Evolutionary conservation across 2,888 invertebrate genomes (phyloP), one percentile per base, ranked within the genome.

Genomic region (Cryptophagus acutangulus): DNA sequence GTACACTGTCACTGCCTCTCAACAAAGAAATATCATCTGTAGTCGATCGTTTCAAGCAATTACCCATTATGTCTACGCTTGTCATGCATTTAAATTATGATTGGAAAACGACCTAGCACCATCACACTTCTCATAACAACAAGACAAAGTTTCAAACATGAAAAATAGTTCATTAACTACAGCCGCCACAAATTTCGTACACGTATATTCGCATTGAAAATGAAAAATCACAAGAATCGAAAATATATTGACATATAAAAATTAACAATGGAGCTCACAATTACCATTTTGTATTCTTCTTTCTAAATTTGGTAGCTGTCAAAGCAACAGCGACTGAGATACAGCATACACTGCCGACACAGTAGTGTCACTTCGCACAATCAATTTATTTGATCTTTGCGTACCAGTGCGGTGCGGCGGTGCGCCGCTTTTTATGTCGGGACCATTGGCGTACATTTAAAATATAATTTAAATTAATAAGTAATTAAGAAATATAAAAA

Each of bases 11-110:
- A 62, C 71, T 76, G 41, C 78, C 79, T 51, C 78, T 70, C 45
- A 80, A 62, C 38, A 80, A 69, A 36, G 79, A 79, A 57, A 80
- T 78, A 66, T 80, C 79, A 65, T 80, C 80, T 40, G 76, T 73
- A 48, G 76, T 76, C 42, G 74, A 75, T 51, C 81, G 75, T 70
- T 82, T 82, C 52, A 84, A 71, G 61, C 83, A 83, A 69, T 84
- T 84, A 58, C 83, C 83, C 83, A 84, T 84, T 40, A 40, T 62
- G 54, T 54, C 55, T 55, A 51, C 51, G 53, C 51, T 57, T 49
- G 61, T 64, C 61, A 61, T 56, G 57, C 60, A 56, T 61, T 59
- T 62, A 66, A 49, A 52, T 51, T 46, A 49, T 55, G 49, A 49
- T 55, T 50, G 40, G 34, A 39, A 43, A 6, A 28, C 8, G 4